phyloP scores from a whole-genome alignment of 2,888 invertebrate species.

The Agrotis segetum region DNA sequence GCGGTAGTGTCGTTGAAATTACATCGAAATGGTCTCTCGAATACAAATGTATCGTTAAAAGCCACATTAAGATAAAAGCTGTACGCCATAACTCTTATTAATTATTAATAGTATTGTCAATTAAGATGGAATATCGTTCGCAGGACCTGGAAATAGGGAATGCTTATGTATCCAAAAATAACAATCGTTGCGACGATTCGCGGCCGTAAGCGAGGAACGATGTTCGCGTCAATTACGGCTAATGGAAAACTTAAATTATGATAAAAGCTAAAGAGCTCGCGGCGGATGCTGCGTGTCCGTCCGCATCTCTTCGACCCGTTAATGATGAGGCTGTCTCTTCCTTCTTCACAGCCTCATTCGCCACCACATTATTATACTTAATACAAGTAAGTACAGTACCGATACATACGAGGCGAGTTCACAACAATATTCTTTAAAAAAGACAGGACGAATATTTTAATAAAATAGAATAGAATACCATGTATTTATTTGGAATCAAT shows the following conservation, averaged over 20 bases:
- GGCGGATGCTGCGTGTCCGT: constrained; percentile 82
- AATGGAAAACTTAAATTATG: constrained; percentile 91
- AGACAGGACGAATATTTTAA: neutral
- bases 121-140: constrained; percentile 83
- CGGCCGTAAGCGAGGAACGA: constrained; percentile 89
- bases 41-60: constrained; percentile 88
- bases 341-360: constrained; percentile 47
- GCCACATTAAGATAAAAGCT: constrained; percentile 89
- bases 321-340: constrained; percentile 65
- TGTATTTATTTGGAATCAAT: no score
- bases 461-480: no score
- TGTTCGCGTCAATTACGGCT: constrained; percentile 90
- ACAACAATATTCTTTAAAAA: neutral
- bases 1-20: constrained; percentile 82
- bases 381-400: constrained; percentile 33
- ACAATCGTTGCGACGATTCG: constrained; percentile 84
- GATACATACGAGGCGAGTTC: constrained; percentile 4
- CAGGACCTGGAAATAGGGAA: constrained; percentile 87
- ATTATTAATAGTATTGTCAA: constrained; percentile 89
- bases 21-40: constrained; percentile 84
- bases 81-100: constrained; percentile 88
- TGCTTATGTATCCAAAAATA: constrained; percentile 89
- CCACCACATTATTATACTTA: constrained; percentile 19
- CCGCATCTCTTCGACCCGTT: constrained; percentile 68
- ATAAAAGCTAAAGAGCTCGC: constrained; percentile 88